These are phyloP conservation scores for Parthenolecanium corni DNA, from an alignment of 2,888 invertebrate genomes.

Conservation along the genomic window DNA sequence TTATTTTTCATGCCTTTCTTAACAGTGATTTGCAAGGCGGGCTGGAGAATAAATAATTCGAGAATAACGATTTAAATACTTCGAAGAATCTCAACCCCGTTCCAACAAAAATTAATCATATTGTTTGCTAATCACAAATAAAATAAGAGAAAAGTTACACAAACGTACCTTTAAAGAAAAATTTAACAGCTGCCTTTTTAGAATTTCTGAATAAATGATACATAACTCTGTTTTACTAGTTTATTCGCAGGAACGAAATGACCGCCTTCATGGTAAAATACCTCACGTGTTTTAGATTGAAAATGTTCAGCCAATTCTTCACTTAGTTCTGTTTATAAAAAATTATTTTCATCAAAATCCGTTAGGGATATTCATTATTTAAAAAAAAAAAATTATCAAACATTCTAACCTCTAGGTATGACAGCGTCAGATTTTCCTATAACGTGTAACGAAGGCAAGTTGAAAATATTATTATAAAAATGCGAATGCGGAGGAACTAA, in stretches of 20 bases:
- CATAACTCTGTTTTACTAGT: background rate
- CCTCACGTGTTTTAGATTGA: background rate
- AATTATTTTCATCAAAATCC: no score
- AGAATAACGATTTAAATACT: no score
- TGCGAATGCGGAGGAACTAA: background rate
- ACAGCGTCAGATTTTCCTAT: constrained; percentile 12
- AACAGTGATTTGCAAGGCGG: no score
- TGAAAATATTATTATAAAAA: constrained; percentile 1
- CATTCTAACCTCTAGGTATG: background rate
- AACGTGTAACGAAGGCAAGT: constrained; percentile 14
- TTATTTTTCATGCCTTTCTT: no score
- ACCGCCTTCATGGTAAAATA: background rate
- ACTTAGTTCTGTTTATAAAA: background rate
- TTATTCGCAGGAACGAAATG: background rate
- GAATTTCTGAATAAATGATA: background rate
- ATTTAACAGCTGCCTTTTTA: no score
- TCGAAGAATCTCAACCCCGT: no score
- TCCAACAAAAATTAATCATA: no score
- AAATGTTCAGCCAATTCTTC: background rate
- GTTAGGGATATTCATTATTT: no score
- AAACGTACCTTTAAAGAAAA: no score
- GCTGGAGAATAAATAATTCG: no score
- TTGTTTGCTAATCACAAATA: no score
- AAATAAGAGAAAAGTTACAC: no score
- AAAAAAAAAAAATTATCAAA: background rate